These are phyloP conservation scores for Calameuta filiformis DNA, from an alignment of 2,888 invertebrate genomes.

Conservation along the genomic window DNA sequence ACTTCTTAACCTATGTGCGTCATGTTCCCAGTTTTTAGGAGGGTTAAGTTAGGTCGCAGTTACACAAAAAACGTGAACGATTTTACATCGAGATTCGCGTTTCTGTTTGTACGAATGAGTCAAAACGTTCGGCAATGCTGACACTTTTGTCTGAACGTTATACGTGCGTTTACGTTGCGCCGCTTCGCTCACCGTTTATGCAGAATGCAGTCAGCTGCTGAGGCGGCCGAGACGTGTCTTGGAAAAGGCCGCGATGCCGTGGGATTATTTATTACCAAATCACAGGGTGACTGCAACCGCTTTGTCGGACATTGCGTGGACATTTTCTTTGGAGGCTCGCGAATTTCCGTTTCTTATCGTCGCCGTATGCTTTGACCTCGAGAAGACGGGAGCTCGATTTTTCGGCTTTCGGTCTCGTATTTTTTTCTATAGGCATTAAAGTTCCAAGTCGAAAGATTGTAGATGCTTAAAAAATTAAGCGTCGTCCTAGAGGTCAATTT, in stretches of 20 bases:
- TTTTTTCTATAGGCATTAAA: no score
- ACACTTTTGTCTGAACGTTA: background rate
- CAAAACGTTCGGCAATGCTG: background rate
- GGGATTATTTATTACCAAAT: no score
- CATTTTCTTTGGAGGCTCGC: background rate
- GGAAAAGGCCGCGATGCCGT: background rate
- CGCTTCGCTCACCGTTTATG: background rate
- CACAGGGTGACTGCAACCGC: no score
- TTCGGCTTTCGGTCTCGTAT: no score
- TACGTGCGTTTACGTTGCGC: background rate
- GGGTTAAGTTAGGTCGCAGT: background rate
- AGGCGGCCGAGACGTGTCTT: background rate
- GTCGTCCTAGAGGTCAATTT: background rate
- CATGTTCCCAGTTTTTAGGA: background rate
- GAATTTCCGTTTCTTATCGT: no score
- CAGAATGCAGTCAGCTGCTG: background rate
- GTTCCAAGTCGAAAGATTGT: no score
- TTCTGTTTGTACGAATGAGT: background rate
- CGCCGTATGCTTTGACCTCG: no score
- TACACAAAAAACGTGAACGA: background rate
- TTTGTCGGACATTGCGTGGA: background rate
- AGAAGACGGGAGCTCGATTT: no score
- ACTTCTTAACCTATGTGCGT: background rate
- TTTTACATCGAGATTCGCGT: background rate
- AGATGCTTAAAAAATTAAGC: no score